phyloP scores from a whole-genome alignment of 2,797 vertebrate genomes.

The Zenarchopterus dispar region DNA sequence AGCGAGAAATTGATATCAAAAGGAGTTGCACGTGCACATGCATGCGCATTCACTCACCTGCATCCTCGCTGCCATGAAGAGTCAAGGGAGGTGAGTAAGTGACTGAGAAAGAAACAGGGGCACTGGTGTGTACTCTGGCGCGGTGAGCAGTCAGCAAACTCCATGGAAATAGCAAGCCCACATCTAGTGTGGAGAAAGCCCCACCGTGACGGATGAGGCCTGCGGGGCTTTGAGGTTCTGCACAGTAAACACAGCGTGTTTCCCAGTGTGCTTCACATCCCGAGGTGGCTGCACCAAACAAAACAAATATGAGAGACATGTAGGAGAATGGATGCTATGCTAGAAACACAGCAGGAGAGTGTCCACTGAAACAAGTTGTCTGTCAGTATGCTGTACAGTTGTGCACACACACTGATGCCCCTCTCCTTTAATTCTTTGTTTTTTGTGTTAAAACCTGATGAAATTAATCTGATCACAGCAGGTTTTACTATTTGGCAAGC shows the following conservation, averaged over 20 bases:
- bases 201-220: constrained; percentile 57
- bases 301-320: constrained; percentile 54
- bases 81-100: constrained; percentile 3
- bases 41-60: not conserved
- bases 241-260: constrained; percentile 48
- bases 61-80: not conserved
- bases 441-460: too few relatives aligned
- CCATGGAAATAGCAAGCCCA: constrained; percentile 54
- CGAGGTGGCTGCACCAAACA: constrained; percentile 37
- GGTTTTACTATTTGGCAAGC: too few relatives aligned
- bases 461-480: too few relatives aligned
- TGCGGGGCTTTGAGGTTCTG: constrained; percentile 52
- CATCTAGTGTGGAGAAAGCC: constrained; percentile 49
- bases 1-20: constrained; percentile 38
- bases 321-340: constrained; percentile 54
- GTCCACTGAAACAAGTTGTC: constrained; percentile 19
- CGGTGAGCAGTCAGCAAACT: constrained; percentile 41
- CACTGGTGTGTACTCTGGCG: constrained; percentile 68
- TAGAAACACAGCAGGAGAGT: constrained; percentile 22
- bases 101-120: constrained; percentile 55
- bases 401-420: too few relatives aligned
- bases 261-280: constrained; percentile 47
- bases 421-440: too few relatives aligned
- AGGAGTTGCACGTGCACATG: constrained; percentile 17
- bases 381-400: constrained; percentile 20